phyloP scores from a whole-genome alignment of 2,113 vertebrate genomes.

The Podarcis cretensis region DNA sequence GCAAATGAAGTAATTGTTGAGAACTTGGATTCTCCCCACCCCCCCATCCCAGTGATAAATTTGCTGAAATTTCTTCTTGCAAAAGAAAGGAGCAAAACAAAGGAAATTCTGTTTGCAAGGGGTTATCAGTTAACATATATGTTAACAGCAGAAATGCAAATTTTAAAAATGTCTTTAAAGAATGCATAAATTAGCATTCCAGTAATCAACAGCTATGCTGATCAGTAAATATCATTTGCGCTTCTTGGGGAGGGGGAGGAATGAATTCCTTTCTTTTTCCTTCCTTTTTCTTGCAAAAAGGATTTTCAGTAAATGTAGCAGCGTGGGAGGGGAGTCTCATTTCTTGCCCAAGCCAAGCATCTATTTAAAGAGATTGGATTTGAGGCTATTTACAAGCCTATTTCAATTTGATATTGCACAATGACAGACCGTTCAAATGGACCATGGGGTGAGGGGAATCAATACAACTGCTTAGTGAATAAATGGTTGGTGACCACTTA shows the following conservation, averaged over 20 bases:
- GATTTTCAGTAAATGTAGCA: not conserved
- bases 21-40: not conserved
- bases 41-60: not conserved
- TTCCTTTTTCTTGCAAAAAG: not conserved
- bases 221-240: not conserved
- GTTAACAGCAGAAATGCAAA: not conserved
- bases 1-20: not conserved
- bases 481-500: not conserved
- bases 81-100: not conserved
- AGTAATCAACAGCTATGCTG: not conserved
- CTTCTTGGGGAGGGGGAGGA: no score
- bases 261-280: not conserved
- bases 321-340: not conserved
- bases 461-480: not conserved
- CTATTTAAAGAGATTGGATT: not conserved
- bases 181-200: not conserved
- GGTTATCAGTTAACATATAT: not conserved
- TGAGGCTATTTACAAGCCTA: not conserved
- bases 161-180: not conserved
- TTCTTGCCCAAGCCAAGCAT: not conserved
- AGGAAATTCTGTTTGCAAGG: not conserved
- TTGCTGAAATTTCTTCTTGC: not conserved
- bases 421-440: not conserved
- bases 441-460: not conserved
- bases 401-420: conserved; percentile 8